Evolutionary conservation across 2,113 vertebrate species (phyloP).

Genomic region (Cryptoleucopteryx plumbea): DNA sequence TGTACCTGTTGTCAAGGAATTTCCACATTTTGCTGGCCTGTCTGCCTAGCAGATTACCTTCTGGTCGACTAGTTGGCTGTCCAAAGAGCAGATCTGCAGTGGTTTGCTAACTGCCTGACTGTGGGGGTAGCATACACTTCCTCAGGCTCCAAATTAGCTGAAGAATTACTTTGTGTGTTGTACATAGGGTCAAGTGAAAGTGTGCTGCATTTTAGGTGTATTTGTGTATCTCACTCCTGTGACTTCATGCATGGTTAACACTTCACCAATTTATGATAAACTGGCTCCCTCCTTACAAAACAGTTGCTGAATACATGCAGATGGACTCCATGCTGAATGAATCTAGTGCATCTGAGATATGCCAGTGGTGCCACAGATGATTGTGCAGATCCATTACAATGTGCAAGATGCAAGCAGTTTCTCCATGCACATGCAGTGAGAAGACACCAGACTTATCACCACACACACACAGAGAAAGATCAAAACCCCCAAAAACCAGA

Average conservation of each 20-base stretch:
- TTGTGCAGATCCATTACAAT: background rate
- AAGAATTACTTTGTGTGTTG: background rate
- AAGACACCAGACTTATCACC: background rate
- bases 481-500: background rate
- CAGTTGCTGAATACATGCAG: background rate
- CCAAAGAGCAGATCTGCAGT: background rate
- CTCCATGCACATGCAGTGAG: rapidly evolving
- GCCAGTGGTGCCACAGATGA: background rate
- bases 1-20: background rate
- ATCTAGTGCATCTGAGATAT: background rate
- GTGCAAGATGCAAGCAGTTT: background rate
- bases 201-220: background rate
- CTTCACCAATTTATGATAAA: background rate
- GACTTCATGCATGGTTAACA: background rate
- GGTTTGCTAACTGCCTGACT: background rate
- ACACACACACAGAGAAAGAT: background rate
- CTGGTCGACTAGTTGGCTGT: background rate
- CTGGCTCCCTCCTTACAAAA: background rate
- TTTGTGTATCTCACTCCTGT: background rate
- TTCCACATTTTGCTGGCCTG: background rate
- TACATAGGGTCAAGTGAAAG: background rate
- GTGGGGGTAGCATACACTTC: background rate
- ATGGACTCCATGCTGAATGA: background rate
- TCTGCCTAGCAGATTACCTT: background rate
- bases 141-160: background rate